Conservation (phyloP, 2,113 vertebrate species). For the Tetraodon nigroviridis region DNA sequence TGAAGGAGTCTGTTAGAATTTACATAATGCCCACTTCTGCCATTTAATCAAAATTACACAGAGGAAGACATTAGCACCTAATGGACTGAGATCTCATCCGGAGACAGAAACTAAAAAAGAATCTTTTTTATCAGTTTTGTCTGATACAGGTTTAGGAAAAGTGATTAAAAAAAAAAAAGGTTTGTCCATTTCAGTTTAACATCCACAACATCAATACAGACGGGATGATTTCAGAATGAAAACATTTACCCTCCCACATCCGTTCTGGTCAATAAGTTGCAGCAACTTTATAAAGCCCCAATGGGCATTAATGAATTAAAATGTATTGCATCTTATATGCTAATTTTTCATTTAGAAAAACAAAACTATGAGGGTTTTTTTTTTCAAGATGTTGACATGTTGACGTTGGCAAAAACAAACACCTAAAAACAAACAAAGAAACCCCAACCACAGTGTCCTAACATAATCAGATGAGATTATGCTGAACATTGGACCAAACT, state of each 20-base stretch:
- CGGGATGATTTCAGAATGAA: constrained; percentile 18
- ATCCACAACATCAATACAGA: constrained; percentile 4
- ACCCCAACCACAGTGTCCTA: constrained; percentile 25
- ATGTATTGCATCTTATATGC: constrained; percentile 25
- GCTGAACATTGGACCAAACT: constrained; percentile 42
- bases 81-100: neutral
- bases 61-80: neutral
- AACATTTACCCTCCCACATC: constrained; percentile 25
- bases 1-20: neutral
- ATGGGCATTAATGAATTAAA: constrained; percentile 24
- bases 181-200: constrained; percentile 6
- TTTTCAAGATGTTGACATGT: constrained; percentile 23
- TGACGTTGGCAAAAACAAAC: constrained; percentile 21
- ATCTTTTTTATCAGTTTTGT: constrained; percentile 26
- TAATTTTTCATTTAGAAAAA: constrained; percentile 32
- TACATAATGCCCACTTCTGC: neutral
- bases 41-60: constrained; percentile 1
- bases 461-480: constrained; percentile 29
- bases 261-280: constrained; percentile 27
- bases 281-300: constrained; percentile 27
- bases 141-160: constrained; percentile 22
- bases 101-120: constrained; percentile 11
- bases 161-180: constrained; percentile 8
- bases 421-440: constrained; percentile 35
- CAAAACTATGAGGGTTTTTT: constrained; percentile 13